Evolutionary conservation across 2,797 vertebrate genomes (phyloP), one percentile per base, ranked within the genome.

Genomic region (Amblyopsis hoosieri): DNA sequence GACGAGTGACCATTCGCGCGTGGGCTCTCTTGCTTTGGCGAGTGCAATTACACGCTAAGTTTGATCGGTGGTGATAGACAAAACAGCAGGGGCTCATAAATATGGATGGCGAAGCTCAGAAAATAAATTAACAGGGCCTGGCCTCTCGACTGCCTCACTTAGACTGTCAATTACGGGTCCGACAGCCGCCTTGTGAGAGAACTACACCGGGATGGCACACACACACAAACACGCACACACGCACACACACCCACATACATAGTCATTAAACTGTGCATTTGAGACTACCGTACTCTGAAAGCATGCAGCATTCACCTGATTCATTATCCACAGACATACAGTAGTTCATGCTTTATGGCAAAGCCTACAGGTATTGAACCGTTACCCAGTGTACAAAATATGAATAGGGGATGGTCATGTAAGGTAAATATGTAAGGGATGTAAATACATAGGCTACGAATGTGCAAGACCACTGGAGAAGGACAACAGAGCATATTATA

Each of bases 61-160:
- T 93, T 94, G 94, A 93, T 96, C 88, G 89, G 92, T 89, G 85
- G 93, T 96, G 96, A 96, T 95, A 96, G 96, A 96, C 95, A 95
- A 93, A 96, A 95, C 96, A 98, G 95, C 95, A 93, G 95, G 95
- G 87, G 92, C 91, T 95, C 94, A 96, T 96, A 96, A 96, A 98
- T 97, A 97, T 97, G 95, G 92, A 97, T 95, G 90, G 74, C 71
- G 74, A 87, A 90, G 93, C 93, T 96, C 93, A 92, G 92, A 96
- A 97, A 96, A 96, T 95, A 96, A 97, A 97, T 97, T 95, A 96
- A 93, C 94, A 91, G 90, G 84, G 94, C 91, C 93, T 93, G 95
- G 94, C 92, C 94, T 94, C 94, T 94, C 92, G 78, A 86, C 93
- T 95, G 95, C 96, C 95, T 96, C 93, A 95, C 94, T 97, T 96